Evolutionary conservation across 2,797 vertebrate species (phyloP), one percentile per base, ranked within the genome.

Genomic region (Martes flavigula): DNA sequence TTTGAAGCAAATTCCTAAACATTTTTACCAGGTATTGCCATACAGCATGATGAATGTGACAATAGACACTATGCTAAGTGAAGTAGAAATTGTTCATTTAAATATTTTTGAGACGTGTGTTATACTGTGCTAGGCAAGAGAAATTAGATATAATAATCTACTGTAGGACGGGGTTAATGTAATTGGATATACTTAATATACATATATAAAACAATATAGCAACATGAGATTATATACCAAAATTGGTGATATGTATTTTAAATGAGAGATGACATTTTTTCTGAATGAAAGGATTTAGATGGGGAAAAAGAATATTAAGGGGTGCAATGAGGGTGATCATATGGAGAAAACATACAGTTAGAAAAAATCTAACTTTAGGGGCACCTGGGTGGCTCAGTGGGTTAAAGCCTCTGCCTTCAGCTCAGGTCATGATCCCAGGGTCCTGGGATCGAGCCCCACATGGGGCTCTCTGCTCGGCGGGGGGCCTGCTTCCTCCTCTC

Each of bases 231-330:
- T 40, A 66, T 95, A 40, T 94, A 38, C 46, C 68, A 66, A 32
- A 72, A 73, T 88, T 82, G 70, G 21, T 58, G 35, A 48, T 62
- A 87, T 38, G 66, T 56, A 81, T 60, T 91, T 30, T 79, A 68
- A 79, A 35, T 84, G 56, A 62, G 32, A 94, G 81, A 58, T 94
- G 46, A 72, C 30, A 73, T 87, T 81, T 48, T 87, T 97, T 94
- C 51, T 93, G 46, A 96, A 82, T 92, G 70, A 75, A 97, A 97
- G 51, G 48, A 84, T 96, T 92, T 90, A 85, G 81, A 79, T 5
- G 92, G 48, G 27, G 73, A 92, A 30, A 88, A 86, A 70, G 15
- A 87, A 87, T 66, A 87, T 94, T 82, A 86, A 51, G 18, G 10
- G n/a, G 3, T 48, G 30, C 43, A 12, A 18, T 87, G 35, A 64